phyloP scores from a whole-genome alignment of 1,140 invertebrate species.

The Hylaeus volcanicus region DNA sequence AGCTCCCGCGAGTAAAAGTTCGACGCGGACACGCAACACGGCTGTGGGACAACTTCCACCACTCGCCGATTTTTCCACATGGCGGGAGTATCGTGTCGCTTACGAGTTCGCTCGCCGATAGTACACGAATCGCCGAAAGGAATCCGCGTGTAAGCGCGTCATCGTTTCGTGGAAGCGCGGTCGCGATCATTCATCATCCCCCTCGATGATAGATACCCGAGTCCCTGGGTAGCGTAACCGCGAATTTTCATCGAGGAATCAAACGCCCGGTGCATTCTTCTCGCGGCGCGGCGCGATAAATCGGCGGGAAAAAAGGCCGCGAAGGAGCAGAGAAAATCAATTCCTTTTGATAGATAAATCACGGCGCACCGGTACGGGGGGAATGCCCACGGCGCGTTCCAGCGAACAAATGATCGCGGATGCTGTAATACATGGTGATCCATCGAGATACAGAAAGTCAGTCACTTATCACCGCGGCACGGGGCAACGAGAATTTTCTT shows the following conservation, averaged over 20 bases:
- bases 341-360: constrained; percentile 46
- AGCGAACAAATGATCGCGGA: constrained; percentile 56
- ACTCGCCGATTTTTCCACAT: not conserved
- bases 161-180: constrained; percentile 11
- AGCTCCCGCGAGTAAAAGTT: too few relatives aligned
- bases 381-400: constrained; percentile 39
- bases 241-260: constrained; percentile 50
- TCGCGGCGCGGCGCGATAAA: constrained; percentile 48
- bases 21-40: too few relatives aligned
- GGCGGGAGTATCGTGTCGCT: not conserved
- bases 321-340: constrained; percentile 43
- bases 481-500: constrained; percentile 31
- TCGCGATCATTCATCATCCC: constrained; percentile 36
- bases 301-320: constrained; percentile 34
- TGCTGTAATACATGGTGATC: constrained; percentile 49
- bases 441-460: constrained; percentile 47
- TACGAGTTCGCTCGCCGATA: not conserved
- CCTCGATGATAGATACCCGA: constrained; percentile 45
- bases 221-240: not conserved
- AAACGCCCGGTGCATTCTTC: constrained; percentile 25
- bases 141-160: not conserved
- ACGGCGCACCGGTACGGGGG: not conserved
- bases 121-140: not conserved
- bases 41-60: too few relatives aligned
- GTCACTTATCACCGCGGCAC: constrained; percentile 40